Evolutionary conservation across 2,888 invertebrate genomes (phyloP).

Genomic region (Rotaria sp.): DNA sequence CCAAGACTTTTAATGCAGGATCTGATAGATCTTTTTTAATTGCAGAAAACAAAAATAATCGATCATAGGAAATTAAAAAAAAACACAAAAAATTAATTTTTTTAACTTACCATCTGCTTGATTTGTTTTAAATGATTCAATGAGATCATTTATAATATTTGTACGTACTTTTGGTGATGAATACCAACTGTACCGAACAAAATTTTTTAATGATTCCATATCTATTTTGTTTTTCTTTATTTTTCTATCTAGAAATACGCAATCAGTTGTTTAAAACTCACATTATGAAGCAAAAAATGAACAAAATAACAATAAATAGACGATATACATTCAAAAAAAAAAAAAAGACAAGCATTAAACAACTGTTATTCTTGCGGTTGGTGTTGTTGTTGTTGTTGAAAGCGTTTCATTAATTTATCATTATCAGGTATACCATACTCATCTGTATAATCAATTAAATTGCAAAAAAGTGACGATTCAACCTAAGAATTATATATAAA

Average conservation of each 20-base stretch:
- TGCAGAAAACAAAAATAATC: background rate
- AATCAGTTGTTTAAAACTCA: background rate
- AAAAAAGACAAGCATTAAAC: background rate
- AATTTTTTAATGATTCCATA: slow-evolving; percentile 25
- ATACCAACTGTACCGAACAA: slow-evolving; percentile 11
- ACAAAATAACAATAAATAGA: background rate
- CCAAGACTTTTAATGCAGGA: slow-evolving; percentile 8
- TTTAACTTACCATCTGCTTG: background rate
- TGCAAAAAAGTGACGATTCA: slow-evolving; percentile 1
- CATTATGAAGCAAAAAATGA: background rate
- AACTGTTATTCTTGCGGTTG: background rate
- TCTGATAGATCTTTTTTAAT: background rate
- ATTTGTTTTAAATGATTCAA: background rate
- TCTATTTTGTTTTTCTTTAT: background rate
- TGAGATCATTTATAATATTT: background rate
- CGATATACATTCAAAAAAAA: background rate
- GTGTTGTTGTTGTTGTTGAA: background rate
- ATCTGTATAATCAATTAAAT: slow-evolving; percentile 20
- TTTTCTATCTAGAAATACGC: background rate
- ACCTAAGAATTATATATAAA: background rate
- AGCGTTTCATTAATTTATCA: background rate
- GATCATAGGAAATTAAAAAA: too few species aligned
- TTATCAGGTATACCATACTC: slow-evolving; percentile 16
- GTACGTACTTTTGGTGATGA: slow-evolving; percentile 20
- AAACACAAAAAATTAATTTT: background rate